Conservation (phyloP, 2,797 vertebrate genomes). For the Darevskia nairensis region DNA sequence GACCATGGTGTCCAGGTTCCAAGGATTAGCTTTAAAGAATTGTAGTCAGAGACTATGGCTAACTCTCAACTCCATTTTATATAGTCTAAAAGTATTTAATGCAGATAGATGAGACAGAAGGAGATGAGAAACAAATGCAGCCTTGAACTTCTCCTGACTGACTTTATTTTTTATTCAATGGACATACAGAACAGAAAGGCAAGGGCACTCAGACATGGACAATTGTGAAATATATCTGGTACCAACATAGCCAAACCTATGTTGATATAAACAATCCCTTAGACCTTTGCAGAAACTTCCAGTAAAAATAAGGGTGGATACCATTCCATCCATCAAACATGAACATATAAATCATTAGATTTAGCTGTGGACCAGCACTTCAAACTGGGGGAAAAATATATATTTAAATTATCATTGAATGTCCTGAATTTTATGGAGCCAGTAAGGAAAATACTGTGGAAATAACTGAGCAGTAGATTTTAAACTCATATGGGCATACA, state of each 20-base stretch:
- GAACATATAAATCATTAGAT: slow-evolving; percentile 14
- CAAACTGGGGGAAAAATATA: slow-evolving; percentile 40
- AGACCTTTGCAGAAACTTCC: slow-evolving; percentile 1
- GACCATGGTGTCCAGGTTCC: not conserved
- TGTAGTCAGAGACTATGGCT: not conserved
- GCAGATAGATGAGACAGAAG: slow-evolving; percentile 21
- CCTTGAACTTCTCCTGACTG: slow-evolving; percentile 28
- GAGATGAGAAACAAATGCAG: slow-evolving; percentile 32
- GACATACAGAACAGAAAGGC: slow-evolving; percentile 11
- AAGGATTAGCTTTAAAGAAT: not conserved
- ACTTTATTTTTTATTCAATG: slow-evolving; percentile 38
- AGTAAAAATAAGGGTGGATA: slow-evolving; percentile 38
- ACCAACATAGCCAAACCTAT: slow-evolving; percentile 20
- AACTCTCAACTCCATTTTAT: slow-evolving; percentile 20
- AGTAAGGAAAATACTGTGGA: fast-evolving
- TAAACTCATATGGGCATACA: slow-evolving; percentile 18
- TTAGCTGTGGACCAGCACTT: slow-evolving; percentile 50
- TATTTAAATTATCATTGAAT: slow-evolving; percentile 42
- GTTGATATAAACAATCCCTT: slow-evolving; percentile 38
- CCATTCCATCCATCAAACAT: slow-evolving; percentile 32
- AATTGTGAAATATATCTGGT: slow-evolving; percentile 4
- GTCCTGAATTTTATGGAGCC: not conserved
- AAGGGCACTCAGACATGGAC: slow-evolving; percentile 29
- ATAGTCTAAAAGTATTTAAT: not conserved
- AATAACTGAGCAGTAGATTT: slow-evolving; percentile 37